phyloP scores from a whole-genome alignment of 1,140 invertebrate genomes.

The Musca vetustissima region DNA sequence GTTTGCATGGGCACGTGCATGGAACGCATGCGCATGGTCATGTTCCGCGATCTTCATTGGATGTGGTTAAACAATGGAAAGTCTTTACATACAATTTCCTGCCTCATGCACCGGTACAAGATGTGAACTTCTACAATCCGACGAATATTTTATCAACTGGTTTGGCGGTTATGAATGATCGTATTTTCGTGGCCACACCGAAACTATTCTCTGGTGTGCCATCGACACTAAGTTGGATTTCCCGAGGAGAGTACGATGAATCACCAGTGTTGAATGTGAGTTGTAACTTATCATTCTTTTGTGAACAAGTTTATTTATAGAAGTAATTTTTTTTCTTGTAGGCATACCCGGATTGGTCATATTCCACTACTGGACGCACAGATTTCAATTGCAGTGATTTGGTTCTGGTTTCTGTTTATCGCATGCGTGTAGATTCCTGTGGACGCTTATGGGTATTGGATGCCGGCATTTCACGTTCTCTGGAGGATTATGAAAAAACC shows the following conservation, averaged over 20 bases:
- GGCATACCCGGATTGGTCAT: slow-evolving; percentile 80
- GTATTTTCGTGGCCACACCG: slow-evolving; percentile 73
- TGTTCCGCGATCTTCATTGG: slow-evolving; percentile 52
- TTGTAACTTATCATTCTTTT: background rate
- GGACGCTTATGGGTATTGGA: slow-evolving; percentile 76
- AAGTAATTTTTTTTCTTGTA: slow-evolving; percentile 40
- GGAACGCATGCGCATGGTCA: slow-evolving; percentile 18
- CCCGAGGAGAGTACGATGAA: slow-evolving; percentile 64
- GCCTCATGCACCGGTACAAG: slow-evolving; percentile 55
- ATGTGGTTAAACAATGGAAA: slow-evolving; percentile 74
- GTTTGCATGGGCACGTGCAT: slow-evolving; percentile 3
- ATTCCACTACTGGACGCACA: slow-evolving; percentile 68
- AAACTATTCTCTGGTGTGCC: slow-evolving; percentile 71
- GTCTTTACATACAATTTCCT: slow-evolving; percentile 70
- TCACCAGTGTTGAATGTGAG: slow-evolving; percentile 65
- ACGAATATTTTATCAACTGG: slow-evolving; percentile 75
- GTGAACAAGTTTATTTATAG: too few species aligned
- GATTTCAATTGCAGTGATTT: slow-evolving; percentile 72
- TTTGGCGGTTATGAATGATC: slow-evolving; percentile 68
- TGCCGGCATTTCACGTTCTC: slow-evolving; percentile 69
- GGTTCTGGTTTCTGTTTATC: slow-evolving; percentile 75
- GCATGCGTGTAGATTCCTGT: slow-evolving; percentile 71
- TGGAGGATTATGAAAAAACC: slow-evolving; percentile 72
- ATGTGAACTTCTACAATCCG: slow-evolving; percentile 63
- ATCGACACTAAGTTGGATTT: slow-evolving; percentile 69